These are phyloP conservation scores for Phasia obesa DNA, from an alignment of 2,888 invertebrate genomes.

Conservation along the genomic window DNA sequence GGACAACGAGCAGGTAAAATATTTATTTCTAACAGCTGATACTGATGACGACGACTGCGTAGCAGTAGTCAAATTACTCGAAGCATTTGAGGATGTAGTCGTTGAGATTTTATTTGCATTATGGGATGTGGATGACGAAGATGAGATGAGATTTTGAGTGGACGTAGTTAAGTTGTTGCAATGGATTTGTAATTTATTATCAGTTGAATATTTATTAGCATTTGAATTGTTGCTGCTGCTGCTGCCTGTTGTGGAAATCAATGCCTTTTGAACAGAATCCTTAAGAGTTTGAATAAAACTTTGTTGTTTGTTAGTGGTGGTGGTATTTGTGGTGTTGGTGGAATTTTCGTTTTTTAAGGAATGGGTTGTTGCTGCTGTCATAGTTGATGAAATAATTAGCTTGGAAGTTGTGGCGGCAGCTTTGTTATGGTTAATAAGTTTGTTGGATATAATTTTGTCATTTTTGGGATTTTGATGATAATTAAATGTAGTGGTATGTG, in stretches of 20 bases:
- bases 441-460: conserved; percentile 34
- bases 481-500: conserved; percentile 36
- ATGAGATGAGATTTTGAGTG: conserved; percentile 56
- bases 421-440: conserved; percentile 23
- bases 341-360: conserved; percentile 64
- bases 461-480: conserved; percentile 38
- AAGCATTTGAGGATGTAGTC: conserved; percentile 47
- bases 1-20: conserved; percentile 71
- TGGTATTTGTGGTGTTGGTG: conserved; percentile 37
- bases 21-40: conserved; percentile 59
- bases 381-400: conserved; percentile 25
- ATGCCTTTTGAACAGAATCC: conserved; percentile 82
- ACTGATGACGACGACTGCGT: conserved; percentile 55
- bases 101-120: conserved; percentile 44
- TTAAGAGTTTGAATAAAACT: conserved; percentile 73
- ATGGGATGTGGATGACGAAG: conserved; percentile 42
- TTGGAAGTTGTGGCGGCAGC: conserved; percentile 49
- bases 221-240: conserved; percentile 32
- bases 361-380: conserved; percentile 40
- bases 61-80: conserved; percentile 75
- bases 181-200: conserved; percentile 40
- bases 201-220: conserved; percentile 37
- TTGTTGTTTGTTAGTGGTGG: conserved; percentile 30
- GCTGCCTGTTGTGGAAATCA: conserved; percentile 75
- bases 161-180: conserved; percentile 52